Evolutionary conservation across 2,113 vertebrate genomes (phyloP), one percentile per base, ranked within the genome.

Genomic region (Campylomormyrus tamandua): DNA sequence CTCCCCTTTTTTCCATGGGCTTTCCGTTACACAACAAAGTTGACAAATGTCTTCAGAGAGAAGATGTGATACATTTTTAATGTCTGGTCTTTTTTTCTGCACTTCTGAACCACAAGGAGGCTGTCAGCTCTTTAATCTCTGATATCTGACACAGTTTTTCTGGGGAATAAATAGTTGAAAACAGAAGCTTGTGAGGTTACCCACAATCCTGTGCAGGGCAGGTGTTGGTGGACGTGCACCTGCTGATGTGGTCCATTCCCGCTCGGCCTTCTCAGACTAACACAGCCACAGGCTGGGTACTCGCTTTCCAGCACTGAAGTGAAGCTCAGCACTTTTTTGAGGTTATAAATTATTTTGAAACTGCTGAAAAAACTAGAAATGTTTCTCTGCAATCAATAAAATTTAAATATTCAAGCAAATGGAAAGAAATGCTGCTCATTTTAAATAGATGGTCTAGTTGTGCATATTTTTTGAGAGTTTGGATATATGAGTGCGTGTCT

Each of bases 1-100:
- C 46, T 19, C 11, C 50, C 21, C 74, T 42, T 86, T 85, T 45
- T 56, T 89, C 88, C n/a, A 9, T 35, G 13, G 77, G 88, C 48
- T 89, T 89, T 89, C 70, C 39, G 46, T 15, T 35, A 27, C 31
- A 42, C 88, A 89, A 89, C 88, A 56, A 83, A 89, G 88, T 83
- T 19, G 31, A 83, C 74, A 39, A 56, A 83, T 45, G 35, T 83
- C 88, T 89, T 89, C 88, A 39, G 49, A 83, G 74, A 56, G 35
- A 83, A 49, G 15, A 89, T 21, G 21, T 31, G n/a, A 89, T 83
- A 46, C 49, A 89, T 83, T 56, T 89, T 89, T 83, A 83, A 89
- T 83, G 83, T 89, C 88, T 11, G 27, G 21, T 74, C 49, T 52
- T 89, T 89, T 89, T 83, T 35, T 27, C 49, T 3, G 35, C 39